Evolutionary conservation across 37 sponge, comb jelly and placozoan species (phyloP), one percentile per base, ranked within the genome.

Genomic region (Amphimedon queenslandica): DNA sequence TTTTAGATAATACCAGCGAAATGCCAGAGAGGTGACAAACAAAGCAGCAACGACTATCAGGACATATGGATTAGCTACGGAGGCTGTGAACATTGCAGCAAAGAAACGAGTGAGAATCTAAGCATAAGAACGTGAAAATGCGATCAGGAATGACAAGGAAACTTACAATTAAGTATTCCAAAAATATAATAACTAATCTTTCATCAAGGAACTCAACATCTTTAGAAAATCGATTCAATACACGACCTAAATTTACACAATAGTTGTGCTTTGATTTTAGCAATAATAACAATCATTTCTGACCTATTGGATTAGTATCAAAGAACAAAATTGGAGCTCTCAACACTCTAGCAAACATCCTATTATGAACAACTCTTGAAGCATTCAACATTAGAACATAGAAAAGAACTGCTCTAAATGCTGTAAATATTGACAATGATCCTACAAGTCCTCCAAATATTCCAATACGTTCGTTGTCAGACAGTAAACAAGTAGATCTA

Each of bases 1-100:
- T n/a, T n/a, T n/a, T 55, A 78, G 35, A 43, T 73, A 78, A 39
- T 78, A 71, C 40, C 37, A 24, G 21, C 58, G 42, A 21, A 78
- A 33, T 16, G 28, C 27, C 29, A 78, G 23, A 20, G 42, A 3
- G 18, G 31, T 3, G 29, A 20, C 40, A 27, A 71, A 27, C 23
- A 78, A 31, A 3, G 51, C 27, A 43, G 37, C 55, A 37, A 34
- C 57, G 33, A 72, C 55, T 18, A 78, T 74, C 34, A 73, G 20
- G 24, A 71, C 18, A 57, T 57, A 41, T 18, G 16, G 31, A 28
- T 78, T 78, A 30, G 65, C 56, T 10, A 73, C 29, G 21, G 30
- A 37, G 18, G 33, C 60, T 36, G 55, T 71, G 53, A 78, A 4
- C 35, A 78, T 27, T 1, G 37, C 28, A 16, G 67, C 68, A 73